Evolutionary conservation across 2,888 invertebrate species (phyloP), one percentile per base, ranked within the genome.

Genomic region (Rhingia campestris): DNA sequence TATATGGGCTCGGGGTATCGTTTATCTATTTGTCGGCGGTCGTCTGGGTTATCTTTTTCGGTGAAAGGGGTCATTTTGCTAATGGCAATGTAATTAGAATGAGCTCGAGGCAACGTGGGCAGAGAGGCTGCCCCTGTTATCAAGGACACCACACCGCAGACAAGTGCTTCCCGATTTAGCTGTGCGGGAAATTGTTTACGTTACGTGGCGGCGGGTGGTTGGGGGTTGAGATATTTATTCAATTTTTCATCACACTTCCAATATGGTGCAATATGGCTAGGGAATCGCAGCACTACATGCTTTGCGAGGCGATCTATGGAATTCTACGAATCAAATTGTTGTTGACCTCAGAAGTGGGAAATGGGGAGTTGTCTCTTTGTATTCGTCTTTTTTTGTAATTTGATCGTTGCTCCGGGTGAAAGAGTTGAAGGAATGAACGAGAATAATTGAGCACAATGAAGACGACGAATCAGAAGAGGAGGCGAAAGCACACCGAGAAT

Each of bases 11-110:
- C 6, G 22, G 41, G 30, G 37, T 64, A 51, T 74, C 56, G 63
- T 74, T 49, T 81, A 75, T 75, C 58, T 75, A 67, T 69, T 63
- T 12, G 7, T 9, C 41, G 33, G 22, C 14, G 30, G 6, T 35
- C 69, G 22, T 22, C 63, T 39, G 39, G 37, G 56, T 39, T 79
- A 64, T 73, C 45, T 79, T 66, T 22, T 67, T 63, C 14, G 22
- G n/a, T 37, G 14, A 14, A 81, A 67, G 47, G 45, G 69, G 41
- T 73, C 63, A 69, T 51, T 63, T 73, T n/a, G 51, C 77, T 77
- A 82, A 82, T 82, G 77, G 77, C 30, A 74, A 73, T 69, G 69
- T 79, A 82, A 82, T 82, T 77, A 79, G 73, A 41, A 22, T 32
- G 33, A 74, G 67, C 73, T 63, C 41, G 47, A 14, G 39, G 66